A percentile compares a stretch with the other conserved stretches of the same genome.
These are phyloP conservation scores for Chiroxiphia lanceolata DNA, from an alignment of 2,797 vertebrate species.

Conservation along the genomic window DNA sequence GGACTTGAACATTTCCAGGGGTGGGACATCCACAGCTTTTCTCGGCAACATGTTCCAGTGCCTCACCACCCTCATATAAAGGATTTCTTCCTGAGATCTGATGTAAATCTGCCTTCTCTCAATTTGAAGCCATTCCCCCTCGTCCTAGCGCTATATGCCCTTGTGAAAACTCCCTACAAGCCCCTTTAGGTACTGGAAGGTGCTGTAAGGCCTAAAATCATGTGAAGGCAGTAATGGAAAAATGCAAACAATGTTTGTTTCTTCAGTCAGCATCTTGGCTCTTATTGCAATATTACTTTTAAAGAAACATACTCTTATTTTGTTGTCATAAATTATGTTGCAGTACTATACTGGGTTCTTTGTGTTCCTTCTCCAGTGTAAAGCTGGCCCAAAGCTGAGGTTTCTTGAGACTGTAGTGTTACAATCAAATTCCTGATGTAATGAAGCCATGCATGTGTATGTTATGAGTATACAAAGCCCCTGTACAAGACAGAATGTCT, in stretches of 20 bases:
- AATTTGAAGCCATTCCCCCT: not conserved
- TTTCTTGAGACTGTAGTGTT: not conserved
- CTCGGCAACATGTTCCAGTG: not conserved
- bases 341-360: not conserved
- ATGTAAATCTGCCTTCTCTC: not conserved
- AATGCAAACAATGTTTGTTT: not conserved
- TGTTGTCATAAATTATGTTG: not conserved
- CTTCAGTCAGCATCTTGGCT: not conserved
- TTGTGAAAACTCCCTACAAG: no score
- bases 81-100: not conserved
- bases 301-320: not conserved
- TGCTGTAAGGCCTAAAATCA: not conserved
- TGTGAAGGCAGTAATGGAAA: not conserved
- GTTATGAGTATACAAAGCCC: not conserved
- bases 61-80: not conserved
- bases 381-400: not conserved
- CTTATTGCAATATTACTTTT: not conserved
- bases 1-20: not conserved
- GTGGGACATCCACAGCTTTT: not conserved
- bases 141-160: not conserved
- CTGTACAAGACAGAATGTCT: not conserved
- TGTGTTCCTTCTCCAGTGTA: not conserved
- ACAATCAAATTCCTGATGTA: not conserved
- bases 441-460: accelerated
- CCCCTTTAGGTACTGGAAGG: not conserved